Evolutionary conservation across 92 coral and sea anemone species (phyloP).

Genomic region (Galaxea fascicularis): DNA sequence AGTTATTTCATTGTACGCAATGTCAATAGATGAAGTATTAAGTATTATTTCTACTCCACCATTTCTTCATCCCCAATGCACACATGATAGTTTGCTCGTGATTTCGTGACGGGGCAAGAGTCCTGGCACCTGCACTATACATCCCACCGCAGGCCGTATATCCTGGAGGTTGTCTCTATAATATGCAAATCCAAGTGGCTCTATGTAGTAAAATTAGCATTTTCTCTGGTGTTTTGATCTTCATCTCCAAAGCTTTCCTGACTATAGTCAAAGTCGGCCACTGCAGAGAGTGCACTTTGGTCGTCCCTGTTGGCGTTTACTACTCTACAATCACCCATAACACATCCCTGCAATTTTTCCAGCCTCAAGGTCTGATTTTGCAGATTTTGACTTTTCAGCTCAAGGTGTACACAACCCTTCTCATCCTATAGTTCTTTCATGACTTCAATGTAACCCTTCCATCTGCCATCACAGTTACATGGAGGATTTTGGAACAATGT

Average conservation of each 20-base stretch:
- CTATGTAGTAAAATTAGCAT: not conserved
- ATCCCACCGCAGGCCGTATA: not conserved
- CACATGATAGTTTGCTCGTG: not conserved
- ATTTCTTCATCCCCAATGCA: not conserved
- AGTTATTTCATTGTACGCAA: slow-evolving; percentile 41
- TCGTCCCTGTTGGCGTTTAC: not conserved
- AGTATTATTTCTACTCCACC: slow-evolving; percentile 2
- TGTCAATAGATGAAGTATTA: slow-evolving; percentile 25
- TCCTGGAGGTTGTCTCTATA: not conserved
- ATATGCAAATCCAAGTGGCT: slow-evolving; percentile 8
- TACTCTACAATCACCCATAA: not conserved
- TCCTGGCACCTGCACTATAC: not conserved
- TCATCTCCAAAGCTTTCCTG: not conserved
- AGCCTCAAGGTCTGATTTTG: not conserved
- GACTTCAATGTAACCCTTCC: slow-evolving; percentile 35
- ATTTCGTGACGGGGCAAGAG: not conserved
- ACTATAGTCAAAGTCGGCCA: slow-evolving; percentile 2
- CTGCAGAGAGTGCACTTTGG: not conserved
- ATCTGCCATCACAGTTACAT: slow-evolving; percentile 38
- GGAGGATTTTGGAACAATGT: slow-evolving; percentile 24
- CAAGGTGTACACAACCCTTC: slow-evolving; percentile 23
- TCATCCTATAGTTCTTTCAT: slow-evolving; percentile 53
- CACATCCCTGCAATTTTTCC: not conserved
- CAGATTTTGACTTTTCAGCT: slow-evolving; percentile 14
- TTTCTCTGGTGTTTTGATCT: not conserved